Conservation (phyloP, 2,113 vertebrate species). For the Odontophorus gujanensis region DNA sequence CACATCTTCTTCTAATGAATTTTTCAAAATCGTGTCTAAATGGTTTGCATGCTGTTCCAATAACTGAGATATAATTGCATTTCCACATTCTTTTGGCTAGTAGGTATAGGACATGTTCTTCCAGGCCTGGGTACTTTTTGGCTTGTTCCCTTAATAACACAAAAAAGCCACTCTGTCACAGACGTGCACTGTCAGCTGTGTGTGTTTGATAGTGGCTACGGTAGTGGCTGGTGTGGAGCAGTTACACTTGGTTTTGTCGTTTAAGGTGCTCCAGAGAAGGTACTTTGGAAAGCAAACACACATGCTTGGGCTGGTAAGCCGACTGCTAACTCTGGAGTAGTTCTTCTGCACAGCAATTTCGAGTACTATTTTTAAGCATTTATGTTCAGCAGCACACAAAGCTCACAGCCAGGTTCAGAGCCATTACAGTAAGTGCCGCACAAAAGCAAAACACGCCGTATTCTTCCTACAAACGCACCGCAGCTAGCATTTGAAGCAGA, state of each 20-base stretch:
- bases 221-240: fast-evolving
- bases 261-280: fast-evolving
- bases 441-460: fast-evolving
- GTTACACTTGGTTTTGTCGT: background rate
- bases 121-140: background rate
- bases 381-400: fast-evolving
- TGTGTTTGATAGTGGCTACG: background rate
- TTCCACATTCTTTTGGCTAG: background rate
- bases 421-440: fast-evolving
- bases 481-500: fast-evolving
- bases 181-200: background rate
- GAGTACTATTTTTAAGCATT: fast-evolving
- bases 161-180: background rate
- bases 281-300: fast-evolving
- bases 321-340: fast-evolving
- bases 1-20: background rate
- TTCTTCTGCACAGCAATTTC: fast-evolving
- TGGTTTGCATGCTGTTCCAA: background rate
- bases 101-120: background rate
- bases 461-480: background rate
- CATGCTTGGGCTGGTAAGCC: background rate
- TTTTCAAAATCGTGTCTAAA: background rate
- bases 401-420: background rate
- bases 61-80: background rate
- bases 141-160: background rate